Percentiles rank a stretch among this genome's conserved stretches.
phyloP scores from a whole-genome alignment of 1,140 invertebrate genomes.

The Meloidogyne exigua region DNA sequence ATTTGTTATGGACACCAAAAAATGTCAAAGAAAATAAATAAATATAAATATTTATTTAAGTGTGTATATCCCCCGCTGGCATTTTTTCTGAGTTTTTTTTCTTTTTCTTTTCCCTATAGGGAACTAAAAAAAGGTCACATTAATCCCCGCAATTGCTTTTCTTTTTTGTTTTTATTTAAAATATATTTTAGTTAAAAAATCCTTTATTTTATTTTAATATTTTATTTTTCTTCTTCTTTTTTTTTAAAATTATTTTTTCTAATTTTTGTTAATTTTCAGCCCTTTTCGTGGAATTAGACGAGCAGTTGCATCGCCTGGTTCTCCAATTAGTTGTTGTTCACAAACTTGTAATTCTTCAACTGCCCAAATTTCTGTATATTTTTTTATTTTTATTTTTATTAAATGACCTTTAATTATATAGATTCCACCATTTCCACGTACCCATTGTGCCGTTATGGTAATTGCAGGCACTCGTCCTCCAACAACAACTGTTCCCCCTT shows the following conservation, averaged over 20 bases:
- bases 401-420: not conserved
- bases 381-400: not conserved
- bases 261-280: constrained; percentile 50
- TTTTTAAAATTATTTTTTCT: not conserved
- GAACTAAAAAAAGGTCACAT: not conserved
- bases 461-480: constrained; percentile 22
- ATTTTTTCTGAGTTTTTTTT: not conserved
- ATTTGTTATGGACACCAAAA: not conserved
- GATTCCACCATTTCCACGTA: constrained; percentile 41
- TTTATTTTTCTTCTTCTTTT: not conserved
- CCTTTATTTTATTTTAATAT: not conserved
- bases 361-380: not conserved
- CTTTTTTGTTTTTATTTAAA: constrained; percentile 3
- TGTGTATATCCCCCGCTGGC: not conserved
- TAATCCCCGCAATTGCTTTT: not conserved
- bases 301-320: constrained; percentile 28
- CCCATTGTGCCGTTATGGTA: constrained; percentile 52
- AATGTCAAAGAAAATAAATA: not conserved
- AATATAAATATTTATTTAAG: not conserved
- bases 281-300: constrained; percentile 52
- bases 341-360: constrained; percentile 10
- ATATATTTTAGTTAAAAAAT: not conserved
- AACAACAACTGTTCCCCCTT: not conserved
- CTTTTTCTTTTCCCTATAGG: not conserved
- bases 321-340: constrained; percentile 42